Evolutionary conservation across 2,888 invertebrate genomes (phyloP).

Genomic region (Thumatha senex): DNA sequence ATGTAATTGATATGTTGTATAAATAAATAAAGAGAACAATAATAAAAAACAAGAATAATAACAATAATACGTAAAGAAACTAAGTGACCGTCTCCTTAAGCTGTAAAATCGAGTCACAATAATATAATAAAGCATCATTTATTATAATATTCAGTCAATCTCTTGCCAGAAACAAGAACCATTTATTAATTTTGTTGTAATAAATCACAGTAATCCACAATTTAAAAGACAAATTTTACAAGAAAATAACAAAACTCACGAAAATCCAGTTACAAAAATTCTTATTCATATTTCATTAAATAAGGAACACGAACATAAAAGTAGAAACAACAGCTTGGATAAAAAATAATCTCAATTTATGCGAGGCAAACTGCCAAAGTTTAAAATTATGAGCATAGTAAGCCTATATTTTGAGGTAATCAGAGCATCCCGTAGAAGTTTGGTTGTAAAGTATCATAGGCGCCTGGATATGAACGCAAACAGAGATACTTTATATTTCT

Average conservation of each 20-base stretch:
- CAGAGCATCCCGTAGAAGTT: constrained; percentile 35
- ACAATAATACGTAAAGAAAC: too few relatives aligned
- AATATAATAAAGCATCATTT: too few relatives aligned
- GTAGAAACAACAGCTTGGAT: constrained; percentile 39
- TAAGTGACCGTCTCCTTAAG: too few relatives aligned
- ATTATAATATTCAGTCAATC: too few relatives aligned
- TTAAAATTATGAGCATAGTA: constrained; percentile 39
- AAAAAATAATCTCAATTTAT: constrained; percentile 44
- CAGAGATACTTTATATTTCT: constrained; percentile 1
- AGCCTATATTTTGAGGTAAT: constrained; percentile 42
- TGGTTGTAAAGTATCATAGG: constrained; percentile 38
- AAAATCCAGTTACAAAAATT: constrained; percentile 18
- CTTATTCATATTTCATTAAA: constrained; percentile 34
- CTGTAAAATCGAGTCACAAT: too few relatives aligned
- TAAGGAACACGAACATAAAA: constrained; percentile 32
- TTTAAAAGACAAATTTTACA: not conserved
- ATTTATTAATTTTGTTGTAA: too few relatives aligned
- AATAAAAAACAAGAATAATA: too few relatives aligned
- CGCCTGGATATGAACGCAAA: constrained; percentile 28
- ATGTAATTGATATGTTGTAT: too few relatives aligned
- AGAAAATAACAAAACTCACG: constrained; percentile 1
- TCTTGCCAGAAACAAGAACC: not conserved
- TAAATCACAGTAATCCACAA: not conserved
- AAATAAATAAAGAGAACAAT: too few relatives aligned
- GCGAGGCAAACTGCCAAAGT: constrained; percentile 40